Percentiles rank a stretch among this genome's conserved stretches.
These are phyloP conservation scores for Thecophora atra DNA, from an alignment of 2,888 invertebrate species.

Conservation along the genomic window DNA sequence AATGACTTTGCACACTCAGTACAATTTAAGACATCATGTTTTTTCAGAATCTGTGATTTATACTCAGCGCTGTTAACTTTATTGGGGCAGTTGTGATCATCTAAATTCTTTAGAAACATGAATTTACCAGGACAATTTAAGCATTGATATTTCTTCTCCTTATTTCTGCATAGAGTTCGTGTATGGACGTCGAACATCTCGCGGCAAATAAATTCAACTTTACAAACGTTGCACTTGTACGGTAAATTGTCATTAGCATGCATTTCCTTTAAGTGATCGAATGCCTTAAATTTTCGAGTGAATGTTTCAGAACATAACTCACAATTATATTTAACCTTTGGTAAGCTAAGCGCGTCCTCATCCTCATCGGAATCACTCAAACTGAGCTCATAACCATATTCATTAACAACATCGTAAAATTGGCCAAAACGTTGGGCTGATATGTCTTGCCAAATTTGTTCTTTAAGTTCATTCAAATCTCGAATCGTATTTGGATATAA, in stretches of 20 bases:
- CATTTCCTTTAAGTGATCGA: conserved; percentile 55
- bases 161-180: conserved; percentile 63
- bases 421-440: conserved; percentile 47
- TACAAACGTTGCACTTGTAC: conserved; percentile 68
- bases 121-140: conserved; percentile 60
- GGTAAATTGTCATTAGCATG: conserved; percentile 65
- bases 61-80: conserved; percentile 35
- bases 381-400: conserved; percentile 59
- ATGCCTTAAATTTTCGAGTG: conserved; percentile 54
- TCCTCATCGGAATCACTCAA: conserved; percentile 60
- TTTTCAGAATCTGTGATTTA: conserved; percentile 29
- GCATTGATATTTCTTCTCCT: conserved; percentile 55
- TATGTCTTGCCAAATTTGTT: conserved; percentile 51
- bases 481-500: conserved; percentile 42
- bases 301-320: conserved; percentile 53
- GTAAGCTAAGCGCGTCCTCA: background rate
- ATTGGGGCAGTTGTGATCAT: conserved; percentile 55
- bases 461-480: conserved; percentile 48
- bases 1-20: conserved; percentile 63
- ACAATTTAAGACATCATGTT: conserved; percentile 66
- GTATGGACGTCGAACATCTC: conserved; percentile 68
- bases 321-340: conserved; percentile 53
- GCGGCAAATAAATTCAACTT: conserved; percentile 68
- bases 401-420: conserved; percentile 57
- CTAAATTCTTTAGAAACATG: conserved; percentile 59